A percentile compares a stretch with the other conserved stretches of the same genome.
These are phyloP conservation scores for Pterophyllum scalare DNA, from an alignment of 2,113 vertebrate genomes.

Conservation along the genomic window DNA sequence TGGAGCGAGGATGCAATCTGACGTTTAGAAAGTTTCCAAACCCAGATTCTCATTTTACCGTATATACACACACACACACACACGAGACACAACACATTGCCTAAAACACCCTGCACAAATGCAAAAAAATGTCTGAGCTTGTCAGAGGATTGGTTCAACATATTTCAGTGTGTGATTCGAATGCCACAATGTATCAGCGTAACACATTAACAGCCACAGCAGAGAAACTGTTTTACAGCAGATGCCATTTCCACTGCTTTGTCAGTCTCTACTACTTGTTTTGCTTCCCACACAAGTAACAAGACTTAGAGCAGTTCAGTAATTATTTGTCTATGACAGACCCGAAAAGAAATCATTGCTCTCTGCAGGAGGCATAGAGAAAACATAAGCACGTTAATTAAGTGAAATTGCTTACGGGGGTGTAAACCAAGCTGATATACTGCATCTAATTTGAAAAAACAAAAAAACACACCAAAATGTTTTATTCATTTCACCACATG, in stretches of 20 bases:
- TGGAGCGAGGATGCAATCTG: neutral
- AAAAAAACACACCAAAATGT: conserved; percentile 40
- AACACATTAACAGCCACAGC: conserved; percentile 2
- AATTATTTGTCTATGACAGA: conserved; percentile 80
- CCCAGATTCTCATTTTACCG: neutral
- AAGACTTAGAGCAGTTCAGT: conserved; percentile 63
- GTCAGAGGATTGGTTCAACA: neutral
- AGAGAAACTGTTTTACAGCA: conserved; percentile 17
- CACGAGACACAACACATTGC: neutral
- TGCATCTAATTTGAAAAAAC: conserved; percentile 58
- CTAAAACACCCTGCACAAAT: neutral
- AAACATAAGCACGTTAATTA: conserved; percentile 78
- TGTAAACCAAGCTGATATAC: conserved; percentile 72
- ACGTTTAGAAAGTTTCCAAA: neutral
- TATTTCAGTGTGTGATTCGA: neutral
- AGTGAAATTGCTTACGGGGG: conserved; percentile 70
- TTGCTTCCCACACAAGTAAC: conserved; percentile 62
- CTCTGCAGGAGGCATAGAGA: conserved; percentile 63
- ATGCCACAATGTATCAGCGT: neutral
- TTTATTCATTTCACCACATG: conserved; percentile 73
- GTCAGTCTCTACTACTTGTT: conserved; percentile 56
- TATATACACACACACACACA: too few species aligned
- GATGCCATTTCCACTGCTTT: conserved; percentile 45
- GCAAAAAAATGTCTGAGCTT: neutral
- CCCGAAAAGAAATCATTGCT: conserved; percentile 64